Conservation (phyloP, 2,797 vertebrate genomes). For the Neostethus bicornis region DNA sequence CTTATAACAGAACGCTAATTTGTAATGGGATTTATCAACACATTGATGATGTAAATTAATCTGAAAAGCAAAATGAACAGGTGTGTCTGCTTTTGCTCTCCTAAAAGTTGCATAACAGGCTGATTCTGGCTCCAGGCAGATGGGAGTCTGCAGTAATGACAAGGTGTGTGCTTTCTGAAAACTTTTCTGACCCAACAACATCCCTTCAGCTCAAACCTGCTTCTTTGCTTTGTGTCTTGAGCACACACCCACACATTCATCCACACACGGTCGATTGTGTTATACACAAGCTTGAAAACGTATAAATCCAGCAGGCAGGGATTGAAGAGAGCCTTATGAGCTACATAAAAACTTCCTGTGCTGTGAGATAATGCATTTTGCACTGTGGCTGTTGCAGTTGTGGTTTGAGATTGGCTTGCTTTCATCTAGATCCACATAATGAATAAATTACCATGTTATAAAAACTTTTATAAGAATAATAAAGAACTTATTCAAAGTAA, state of each 20-base stretch:
- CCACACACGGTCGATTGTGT: conserved; percentile 32
- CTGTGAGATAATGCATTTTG: conserved; percentile 9
- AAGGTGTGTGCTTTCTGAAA: conserved; percentile 11
- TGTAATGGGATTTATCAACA: too few relatives aligned
- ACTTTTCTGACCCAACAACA: conserved; percentile 25
- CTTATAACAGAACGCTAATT: too few relatives aligned
- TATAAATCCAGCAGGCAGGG: conserved; percentile 49
- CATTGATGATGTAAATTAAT: too few relatives aligned
- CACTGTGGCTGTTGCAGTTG: conserved; percentile 5
- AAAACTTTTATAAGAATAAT: background rate
- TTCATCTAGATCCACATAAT: background rate
- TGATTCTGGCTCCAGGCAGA: conserved; percentile 55
- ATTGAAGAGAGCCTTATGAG: conserved; percentile 21
- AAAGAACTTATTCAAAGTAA: background rate
- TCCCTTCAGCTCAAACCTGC: conserved; percentile 27
- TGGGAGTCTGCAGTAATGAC: conserved; percentile 45
- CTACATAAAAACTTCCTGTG: conserved; percentile 17
- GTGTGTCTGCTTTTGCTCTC: conserved; percentile 40
- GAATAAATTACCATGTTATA: background rate
- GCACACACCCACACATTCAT: conserved; percentile 22
- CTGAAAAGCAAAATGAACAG: conserved; percentile 27
- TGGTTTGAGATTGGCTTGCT: background rate
- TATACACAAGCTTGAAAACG: conserved; percentile 35
- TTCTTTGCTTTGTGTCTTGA: conserved; percentile 26
- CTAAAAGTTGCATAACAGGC: conserved; percentile 42